Evolutionary conservation across 64 coral and sea anemone genomes (phyloP), one percentile per base, ranked within the genome.

Genomic region (Anthopleura sola): DNA sequence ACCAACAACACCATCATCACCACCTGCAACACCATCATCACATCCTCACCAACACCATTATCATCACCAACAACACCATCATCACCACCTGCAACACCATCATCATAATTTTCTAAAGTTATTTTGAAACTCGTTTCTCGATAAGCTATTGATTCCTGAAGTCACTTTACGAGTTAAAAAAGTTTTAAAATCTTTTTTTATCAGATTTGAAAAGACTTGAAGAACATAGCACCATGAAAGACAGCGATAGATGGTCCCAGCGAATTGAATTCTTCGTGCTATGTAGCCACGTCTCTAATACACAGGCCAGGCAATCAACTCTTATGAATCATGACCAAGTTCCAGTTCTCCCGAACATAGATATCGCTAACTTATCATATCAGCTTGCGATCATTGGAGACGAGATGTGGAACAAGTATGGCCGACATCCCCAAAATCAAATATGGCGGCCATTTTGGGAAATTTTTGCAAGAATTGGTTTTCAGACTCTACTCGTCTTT

Each of bases 201-300:
- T 34, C n/a, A 33, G 29, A 28, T 71, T 71, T 32, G 15, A 71
- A 0, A 11, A 11, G 34, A 29, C 3, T 33, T 33, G 24, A 24
- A 26, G 24, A 62, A 26, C 28, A 33, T 53, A 53, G 16, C 50
- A 28, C 10, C 11, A 71, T 71, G 66, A 71, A 32, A 16, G 9
- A 28, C 12, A 71, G 29, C 6, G 9, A 64, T 64, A 11, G 24
- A 16, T 71, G 66, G 66, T 71, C 28, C 66, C n/a, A 71, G n/a
- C 8, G 28, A 71, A 71, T 79, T 17, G 38, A 38, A 79, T 48
- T 79, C 37, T 48, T 48, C 21, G 36, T 79, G 7, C 38, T 79
- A 79, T 79, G 76, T 44, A 79, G 44, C 37, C 37, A 79, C 76
- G 76, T 29, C 76, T 79, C 76, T 16, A 37, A 19, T 44, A 79